Evolutionary conservation across 2,888 invertebrate species (phyloP).

Genomic region (Sepioteuthis lessoniana): DNA sequence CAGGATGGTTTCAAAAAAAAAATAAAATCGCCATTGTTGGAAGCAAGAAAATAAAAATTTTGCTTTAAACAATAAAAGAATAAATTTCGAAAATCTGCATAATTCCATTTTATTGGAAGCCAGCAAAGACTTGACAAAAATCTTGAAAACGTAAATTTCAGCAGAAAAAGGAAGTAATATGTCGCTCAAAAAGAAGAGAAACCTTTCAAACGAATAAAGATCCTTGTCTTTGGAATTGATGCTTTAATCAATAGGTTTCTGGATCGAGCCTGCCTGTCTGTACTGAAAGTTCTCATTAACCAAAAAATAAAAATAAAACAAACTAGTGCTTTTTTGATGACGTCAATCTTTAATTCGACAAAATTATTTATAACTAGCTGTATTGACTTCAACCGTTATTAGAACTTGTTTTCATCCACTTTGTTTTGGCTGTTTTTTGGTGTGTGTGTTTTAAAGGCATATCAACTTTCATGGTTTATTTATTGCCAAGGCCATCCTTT

Average conservation of each 20-base stretch:
- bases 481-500: no score
- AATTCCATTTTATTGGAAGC: background rate
- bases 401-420: no score
- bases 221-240: background rate
- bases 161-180: background rate
- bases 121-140: background rate
- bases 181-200: background rate
- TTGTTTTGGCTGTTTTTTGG: no score
- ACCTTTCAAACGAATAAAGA: background rate
- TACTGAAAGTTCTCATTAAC: no score
- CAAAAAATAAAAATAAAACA: no score
- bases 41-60: background rate
- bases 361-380: no score
- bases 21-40: background rate
- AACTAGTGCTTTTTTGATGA: no score
- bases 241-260: background rate
- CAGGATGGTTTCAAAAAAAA: background rate
- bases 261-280: no score
- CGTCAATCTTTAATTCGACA: no score
- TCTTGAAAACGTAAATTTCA: background rate
- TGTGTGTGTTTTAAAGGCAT: no score
- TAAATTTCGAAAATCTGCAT: background rate
- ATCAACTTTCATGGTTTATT: no score
- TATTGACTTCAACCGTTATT: no score
- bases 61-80: background rate